phyloP scores from a whole-genome alignment of 2,888 invertebrate species.

The Drosophila ustulata region DNA sequence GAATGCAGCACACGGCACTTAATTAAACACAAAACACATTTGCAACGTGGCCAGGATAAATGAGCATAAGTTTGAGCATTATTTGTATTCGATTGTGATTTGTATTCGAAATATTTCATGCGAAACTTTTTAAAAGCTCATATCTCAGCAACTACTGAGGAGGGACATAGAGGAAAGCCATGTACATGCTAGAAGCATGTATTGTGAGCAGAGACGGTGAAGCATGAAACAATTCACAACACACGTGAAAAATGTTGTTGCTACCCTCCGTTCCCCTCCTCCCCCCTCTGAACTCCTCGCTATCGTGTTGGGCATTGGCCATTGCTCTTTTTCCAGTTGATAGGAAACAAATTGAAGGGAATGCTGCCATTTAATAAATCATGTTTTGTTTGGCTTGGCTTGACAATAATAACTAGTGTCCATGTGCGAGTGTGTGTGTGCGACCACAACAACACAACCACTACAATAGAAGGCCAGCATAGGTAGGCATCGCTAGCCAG shows the following conservation, averaged over 20 bases:
- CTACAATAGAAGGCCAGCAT: constrained; percentile 40
- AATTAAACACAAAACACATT: constrained; percentile 37
- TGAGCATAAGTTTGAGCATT: constrained; percentile 45
- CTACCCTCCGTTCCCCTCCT: not conserved
- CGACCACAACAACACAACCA: constrained; percentile 24
- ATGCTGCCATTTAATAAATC: constrained; percentile 79
- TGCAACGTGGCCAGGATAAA: constrained; percentile 36
- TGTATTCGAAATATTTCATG: constrained; percentile 56
- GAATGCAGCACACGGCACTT: constrained; percentile 11
- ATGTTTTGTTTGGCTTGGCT: constrained; percentile 79
- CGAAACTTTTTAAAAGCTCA: constrained; percentile 67
- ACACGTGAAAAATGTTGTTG: constrained; percentile 56
- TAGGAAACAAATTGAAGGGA: constrained; percentile 81
- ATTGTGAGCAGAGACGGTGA: constrained; percentile 6
- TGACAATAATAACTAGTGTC: constrained; percentile 80
- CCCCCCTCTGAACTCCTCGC: not conserved
- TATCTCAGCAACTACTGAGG: constrained; percentile 56
- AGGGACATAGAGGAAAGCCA: not conserved
- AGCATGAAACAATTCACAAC: constrained; percentile 61
- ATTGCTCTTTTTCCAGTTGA: constrained; percentile 77
- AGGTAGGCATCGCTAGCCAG: constrained; percentile 56
- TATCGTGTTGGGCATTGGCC: constrained; percentile 45
- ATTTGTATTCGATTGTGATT: constrained; percentile 55
- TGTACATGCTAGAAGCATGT: not conserved
- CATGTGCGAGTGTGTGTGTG: constrained; percentile 44